These are phyloP conservation scores for Operophtera brumata DNA, from an alignment of 2,888 invertebrate genomes.

Conservation along the genomic window DNA sequence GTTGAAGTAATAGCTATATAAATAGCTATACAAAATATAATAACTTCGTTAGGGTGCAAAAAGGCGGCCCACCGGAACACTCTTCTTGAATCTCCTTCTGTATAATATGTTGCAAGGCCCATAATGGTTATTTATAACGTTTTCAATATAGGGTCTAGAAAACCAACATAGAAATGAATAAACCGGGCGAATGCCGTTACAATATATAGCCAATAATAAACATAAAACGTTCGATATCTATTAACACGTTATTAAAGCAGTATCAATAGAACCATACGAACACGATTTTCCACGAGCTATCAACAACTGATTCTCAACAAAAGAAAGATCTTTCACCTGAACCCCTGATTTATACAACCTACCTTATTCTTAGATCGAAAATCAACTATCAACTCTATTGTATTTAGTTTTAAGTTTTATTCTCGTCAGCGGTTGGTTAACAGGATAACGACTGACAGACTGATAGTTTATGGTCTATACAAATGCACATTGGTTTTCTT, in stretches of 20 bases:
- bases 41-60: no score
- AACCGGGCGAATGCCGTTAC: not conserved
- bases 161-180: not conserved
- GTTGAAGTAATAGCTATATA: no score
- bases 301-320: not conserved
- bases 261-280: not conserved
- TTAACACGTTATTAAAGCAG: not conserved
- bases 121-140: not conserved
- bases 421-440: not conserved
- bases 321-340: constrained; percentile 11
- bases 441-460: constrained; percentile 34
- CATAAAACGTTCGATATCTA: not conserved
- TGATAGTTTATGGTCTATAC: constrained; percentile 35
- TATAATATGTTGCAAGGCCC: no score
- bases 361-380: not conserved
- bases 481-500: constrained; percentile 29
- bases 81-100: no score
- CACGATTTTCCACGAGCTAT: constrained; percentile 2
- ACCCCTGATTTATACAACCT: constrained; percentile 8
- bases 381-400: not conserved
- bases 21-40: no score
- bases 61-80: no score
- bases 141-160: not conserved
- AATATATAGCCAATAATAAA: not conserved
- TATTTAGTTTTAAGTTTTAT: not conserved